A percentile compares a stretch with the other conserved stretches of the same genome.
Evolutionary conservation across 2,888 invertebrate species (phyloP).

Genomic region (Cepaea hortensis): DNA sequence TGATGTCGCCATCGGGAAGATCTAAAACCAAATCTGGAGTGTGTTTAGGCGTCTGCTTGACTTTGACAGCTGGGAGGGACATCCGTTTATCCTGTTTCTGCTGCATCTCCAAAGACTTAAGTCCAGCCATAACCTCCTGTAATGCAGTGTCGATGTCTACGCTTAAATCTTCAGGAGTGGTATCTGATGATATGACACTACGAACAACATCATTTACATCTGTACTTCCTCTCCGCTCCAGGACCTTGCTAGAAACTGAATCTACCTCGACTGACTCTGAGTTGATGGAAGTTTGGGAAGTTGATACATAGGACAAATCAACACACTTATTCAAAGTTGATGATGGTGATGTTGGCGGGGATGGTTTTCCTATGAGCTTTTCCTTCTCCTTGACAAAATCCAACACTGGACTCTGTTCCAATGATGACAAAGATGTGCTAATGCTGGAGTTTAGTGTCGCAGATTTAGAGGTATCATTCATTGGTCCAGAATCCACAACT

Average conservation of each 20-base stretch:
- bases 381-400: conserved; percentile 6
- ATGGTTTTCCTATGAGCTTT: background rate
- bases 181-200: conserved; percentile 9
- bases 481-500: background rate
- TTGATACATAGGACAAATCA: conserved; percentile 21
- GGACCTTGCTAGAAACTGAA: background rate
- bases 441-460: background rate
- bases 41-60: conserved; percentile 69
- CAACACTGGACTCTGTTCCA: conserved; percentile 22
- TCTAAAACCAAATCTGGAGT: conserved; percentile 76
- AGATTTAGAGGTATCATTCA: conserved; percentile 22
- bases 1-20: conserved; percentile 69
- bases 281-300: conserved; percentile 4
- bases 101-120: conserved; percentile 73
- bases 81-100: conserved; percentile 69
- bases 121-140: conserved; percentile 75
- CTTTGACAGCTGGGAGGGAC: conserved; percentile 67
- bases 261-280: conserved; percentile 25
- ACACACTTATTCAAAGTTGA: conserved; percentile 33
- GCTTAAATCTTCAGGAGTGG: conserved; percentile 46
- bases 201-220: background rate
- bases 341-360: conserved; percentile 33
- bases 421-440: conserved; percentile 52
- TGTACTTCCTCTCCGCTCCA: conserved; percentile 6
- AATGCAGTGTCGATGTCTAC: conserved; percentile 74